Percentiles rank a stretch among this genome's conserved stretches.
Evolutionary conservation across 2,797 vertebrate genomes (phyloP).

Genomic region (Tauraco hartlaubi): DNA sequence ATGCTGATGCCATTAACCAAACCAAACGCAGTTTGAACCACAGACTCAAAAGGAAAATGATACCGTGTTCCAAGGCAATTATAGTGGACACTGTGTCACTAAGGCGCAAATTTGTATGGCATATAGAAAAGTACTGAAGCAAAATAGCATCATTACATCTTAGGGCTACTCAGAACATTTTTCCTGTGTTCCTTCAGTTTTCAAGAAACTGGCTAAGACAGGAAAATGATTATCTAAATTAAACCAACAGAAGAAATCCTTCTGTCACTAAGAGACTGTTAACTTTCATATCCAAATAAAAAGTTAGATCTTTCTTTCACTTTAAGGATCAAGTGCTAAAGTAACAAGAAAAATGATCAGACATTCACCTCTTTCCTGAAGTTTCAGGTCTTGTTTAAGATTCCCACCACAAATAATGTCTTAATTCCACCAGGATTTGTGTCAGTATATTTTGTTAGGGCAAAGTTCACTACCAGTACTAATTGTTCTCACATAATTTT

Average conservation of each 20-base stretch:
- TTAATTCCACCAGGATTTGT: not conserved
- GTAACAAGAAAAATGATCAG: not conserved
- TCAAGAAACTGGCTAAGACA: not conserved
- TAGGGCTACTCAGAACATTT: not conserved
- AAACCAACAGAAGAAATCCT: not conserved
- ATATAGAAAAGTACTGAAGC: not conserved
- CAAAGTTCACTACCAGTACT: not conserved
- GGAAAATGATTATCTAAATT: not conserved
- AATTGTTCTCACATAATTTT: not conserved
- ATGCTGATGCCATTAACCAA: not conserved
- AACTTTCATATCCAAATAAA: not conserved
- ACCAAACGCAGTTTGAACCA: not conserved
- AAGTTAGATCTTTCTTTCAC: not conserved
- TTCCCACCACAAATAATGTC: not conserved
- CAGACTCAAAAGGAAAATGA: not conserved
- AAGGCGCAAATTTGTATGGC: not conserved
- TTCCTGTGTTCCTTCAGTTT: not conserved
- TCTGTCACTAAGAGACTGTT: not conserved
- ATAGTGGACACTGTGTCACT: not conserved
- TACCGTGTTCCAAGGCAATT: not conserved
- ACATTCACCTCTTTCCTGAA: not conserved
- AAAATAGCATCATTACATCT: not conserved
- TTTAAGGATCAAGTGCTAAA: not conserved
- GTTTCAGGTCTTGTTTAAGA: not conserved
- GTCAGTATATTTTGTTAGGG: not conserved